Percentiles rank a stretch among this genome's conserved stretches.
phyloP scores from a whole-genome alignment of 2,888 invertebrate genomes.

The Tipula lateralis region DNA sequence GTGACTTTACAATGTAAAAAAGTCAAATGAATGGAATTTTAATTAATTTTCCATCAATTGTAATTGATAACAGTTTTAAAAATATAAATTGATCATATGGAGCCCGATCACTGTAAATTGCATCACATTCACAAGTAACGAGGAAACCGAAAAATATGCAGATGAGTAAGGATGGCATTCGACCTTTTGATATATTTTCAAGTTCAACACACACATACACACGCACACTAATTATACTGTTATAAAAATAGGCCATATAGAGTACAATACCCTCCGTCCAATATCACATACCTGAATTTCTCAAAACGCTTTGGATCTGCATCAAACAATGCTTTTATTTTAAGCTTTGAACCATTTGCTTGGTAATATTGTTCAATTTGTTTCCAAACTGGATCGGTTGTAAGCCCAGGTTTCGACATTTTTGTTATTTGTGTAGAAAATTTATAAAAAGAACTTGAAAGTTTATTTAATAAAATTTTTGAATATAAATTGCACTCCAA shows the following conservation, averaged over 20 bases:
- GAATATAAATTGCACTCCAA: background rate
- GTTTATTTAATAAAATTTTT: background rate
- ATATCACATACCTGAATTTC: constrained; percentile 71
- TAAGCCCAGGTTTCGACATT: constrained; percentile 55
- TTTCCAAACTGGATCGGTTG: constrained; percentile 65
- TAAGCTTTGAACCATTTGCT: constrained; percentile 65
- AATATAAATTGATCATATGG: background rate
- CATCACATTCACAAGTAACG: background rate
- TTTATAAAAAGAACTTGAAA: background rate
- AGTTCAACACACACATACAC: constrained; percentile 13
- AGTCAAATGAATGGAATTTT: background rate
- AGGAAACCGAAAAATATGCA: background rate
- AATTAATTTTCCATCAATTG: background rate
- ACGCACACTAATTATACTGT: background rate
- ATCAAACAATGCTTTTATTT: constrained; percentile 77
- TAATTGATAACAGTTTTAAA: background rate
- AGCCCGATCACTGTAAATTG: background rate
- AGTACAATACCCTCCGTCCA: constrained; percentile 30
- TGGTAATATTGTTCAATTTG: constrained; percentile 72
- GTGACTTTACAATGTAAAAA: background rate
- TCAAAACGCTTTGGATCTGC: constrained; percentile 76
- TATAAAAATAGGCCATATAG: background rate
- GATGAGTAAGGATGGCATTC: background rate
- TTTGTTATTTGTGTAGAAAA: constrained; percentile 31
- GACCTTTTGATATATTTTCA: background rate